Evolutionary conservation across 37 sponge, comb jelly and placozoan genomes (phyloP).

Genomic region (Dysidea cf. avara): DNA sequence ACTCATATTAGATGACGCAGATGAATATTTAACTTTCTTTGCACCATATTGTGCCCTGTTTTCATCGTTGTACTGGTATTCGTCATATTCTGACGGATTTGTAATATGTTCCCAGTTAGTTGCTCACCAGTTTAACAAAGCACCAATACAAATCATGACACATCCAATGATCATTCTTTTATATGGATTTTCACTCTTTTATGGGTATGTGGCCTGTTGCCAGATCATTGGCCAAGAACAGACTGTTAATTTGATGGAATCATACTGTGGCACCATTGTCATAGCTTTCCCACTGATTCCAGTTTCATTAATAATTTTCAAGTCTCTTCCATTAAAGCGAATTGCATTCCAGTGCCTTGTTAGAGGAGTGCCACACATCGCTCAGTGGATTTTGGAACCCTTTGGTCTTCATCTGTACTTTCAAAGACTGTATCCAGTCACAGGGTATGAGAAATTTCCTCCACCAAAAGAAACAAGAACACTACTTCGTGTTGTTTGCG

Average conservation of each 20-base stretch:
- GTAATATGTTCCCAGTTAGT: too few relatives aligned
- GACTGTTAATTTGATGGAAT: slow-evolving; percentile 9
- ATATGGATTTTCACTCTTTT: slow-evolving; percentile 79
- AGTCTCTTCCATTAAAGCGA: slow-evolving; percentile 52
- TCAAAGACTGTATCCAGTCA: neutral
- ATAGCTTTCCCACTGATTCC: slow-evolving; percentile 70
- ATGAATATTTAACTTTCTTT: slow-evolving; percentile 31
- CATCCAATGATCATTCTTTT: slow-evolving; percentile 47
- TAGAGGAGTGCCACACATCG: neutral
- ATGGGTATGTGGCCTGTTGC: slow-evolving; percentile 27
- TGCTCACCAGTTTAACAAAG: too few relatives aligned
- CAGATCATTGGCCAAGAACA: neutral
- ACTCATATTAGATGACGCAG: slow-evolving; percentile 29
- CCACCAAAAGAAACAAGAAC: slow-evolving; percentile 9
- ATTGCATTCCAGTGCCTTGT: neutral
- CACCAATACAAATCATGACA: too few relatives aligned
- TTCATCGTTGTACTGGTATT: too few relatives aligned
- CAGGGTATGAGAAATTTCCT: neutral
- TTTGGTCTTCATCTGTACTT: too few relatives aligned
- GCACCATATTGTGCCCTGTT: too few relatives aligned
- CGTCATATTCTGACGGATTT: too few relatives aligned
- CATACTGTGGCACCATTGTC: slow-evolving; percentile 27
- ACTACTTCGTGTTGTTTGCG: slow-evolving; percentile 52
- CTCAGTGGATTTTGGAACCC: too few relatives aligned
- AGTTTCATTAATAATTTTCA: slow-evolving; percentile 46